These are phyloP conservation scores for Ephestia elutella DNA, from an alignment of 1,140 invertebrate species.

Conservation along the genomic window DNA sequence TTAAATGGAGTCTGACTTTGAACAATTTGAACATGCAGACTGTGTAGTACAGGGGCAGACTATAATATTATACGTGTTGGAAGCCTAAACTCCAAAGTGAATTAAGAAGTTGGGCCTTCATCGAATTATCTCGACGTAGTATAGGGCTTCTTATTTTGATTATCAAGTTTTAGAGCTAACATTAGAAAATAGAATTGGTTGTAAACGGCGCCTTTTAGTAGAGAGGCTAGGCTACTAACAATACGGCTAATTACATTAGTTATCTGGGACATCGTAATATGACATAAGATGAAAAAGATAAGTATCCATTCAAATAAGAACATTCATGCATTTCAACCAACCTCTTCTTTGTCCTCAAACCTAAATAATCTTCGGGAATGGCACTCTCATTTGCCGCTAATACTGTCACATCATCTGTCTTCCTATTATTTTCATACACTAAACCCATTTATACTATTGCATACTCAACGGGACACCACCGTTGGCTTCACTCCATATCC, in stretches of 20 bases:
- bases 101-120: not conserved
- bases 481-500: conserved; percentile 9
- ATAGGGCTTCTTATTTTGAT: not conserved
- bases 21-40: not conserved
- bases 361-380: too few relatives aligned
- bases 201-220: too few relatives aligned
- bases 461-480: not conserved
- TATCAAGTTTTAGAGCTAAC: not conserved
- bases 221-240: too few relatives aligned
- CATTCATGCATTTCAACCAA: too few relatives aligned
- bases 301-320: too few relatives aligned
- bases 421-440: not conserved
- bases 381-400: too few relatives aligned
- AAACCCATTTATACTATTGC: not conserved
- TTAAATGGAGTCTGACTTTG: not conserved
- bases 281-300: too few relatives aligned
- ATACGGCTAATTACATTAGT: too few relatives aligned
- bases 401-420: too few relatives aligned
- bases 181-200: not conserved
- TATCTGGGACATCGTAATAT: too few relatives aligned
- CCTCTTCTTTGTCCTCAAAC: too few relatives aligned
- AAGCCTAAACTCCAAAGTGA: not conserved
- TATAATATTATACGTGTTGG: not conserved
- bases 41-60: not conserved
- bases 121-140: not conserved